Conservation (phyloP, 2,113 vertebrate genomes). For the Zingel zingel region DNA sequence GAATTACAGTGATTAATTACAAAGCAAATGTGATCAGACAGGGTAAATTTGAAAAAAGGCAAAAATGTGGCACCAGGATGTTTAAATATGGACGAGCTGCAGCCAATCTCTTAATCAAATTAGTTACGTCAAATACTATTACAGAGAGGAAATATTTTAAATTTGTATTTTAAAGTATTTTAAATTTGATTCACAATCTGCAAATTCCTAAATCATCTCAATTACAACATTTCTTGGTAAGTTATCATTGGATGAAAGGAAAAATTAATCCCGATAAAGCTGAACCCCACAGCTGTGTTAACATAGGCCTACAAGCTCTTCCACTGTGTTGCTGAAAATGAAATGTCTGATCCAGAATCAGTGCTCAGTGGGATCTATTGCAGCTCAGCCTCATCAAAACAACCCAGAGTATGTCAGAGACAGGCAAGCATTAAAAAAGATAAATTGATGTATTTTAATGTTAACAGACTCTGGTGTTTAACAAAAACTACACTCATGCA, state of each 20-base stretch:
- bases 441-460: slow-evolving; percentile 7
- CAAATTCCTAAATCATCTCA: slow-evolving; percentile 20
- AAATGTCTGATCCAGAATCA: slow-evolving; percentile 29
- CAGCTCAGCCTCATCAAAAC: slow-evolving; percentile 15
- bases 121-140: slow-evolving; percentile 48
- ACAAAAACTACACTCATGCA: neutral
- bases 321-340: slow-evolving; percentile 10
- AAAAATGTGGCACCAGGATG: slow-evolving; percentile 40
- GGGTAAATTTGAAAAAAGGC: slow-evolving; percentile 60
- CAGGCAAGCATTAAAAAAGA: slow-evolving; percentile 18
- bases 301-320: neutral
- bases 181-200: slow-evolving; percentile 15
- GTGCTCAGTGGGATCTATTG: slow-evolving; percentile 12
- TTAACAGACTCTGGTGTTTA: slow-evolving; percentile 25
- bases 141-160: slow-evolving; percentile 65
- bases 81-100: slow-evolving; percentile 60
- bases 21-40: slow-evolving; percentile 75
- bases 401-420: slow-evolving; percentile 10
- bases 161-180: no score
- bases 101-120: slow-evolving; percentile 67
- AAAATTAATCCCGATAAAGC: slow-evolving; percentile 17
- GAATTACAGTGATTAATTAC: slow-evolving; percentile 77
- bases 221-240: slow-evolving; percentile 21
- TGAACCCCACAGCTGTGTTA: slow-evolving; percentile 9
- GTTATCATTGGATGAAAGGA: slow-evolving; percentile 16